Base-by-base conservation (phyloP, 2,888 invertebrate genomes). In the Vanessa cardui region DNA sequence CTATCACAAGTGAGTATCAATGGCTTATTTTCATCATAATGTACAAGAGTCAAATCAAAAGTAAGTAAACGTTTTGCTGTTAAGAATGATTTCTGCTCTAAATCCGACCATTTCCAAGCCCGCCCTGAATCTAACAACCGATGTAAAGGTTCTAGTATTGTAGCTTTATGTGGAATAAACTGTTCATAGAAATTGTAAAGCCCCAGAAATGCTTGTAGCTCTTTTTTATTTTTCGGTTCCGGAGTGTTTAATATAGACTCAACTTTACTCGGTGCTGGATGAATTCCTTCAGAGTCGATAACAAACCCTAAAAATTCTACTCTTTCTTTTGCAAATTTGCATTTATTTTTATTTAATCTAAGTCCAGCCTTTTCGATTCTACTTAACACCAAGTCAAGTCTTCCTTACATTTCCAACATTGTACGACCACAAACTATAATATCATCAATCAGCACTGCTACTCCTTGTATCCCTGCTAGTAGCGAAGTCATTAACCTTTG, bases 371-470 rank as follows among this genome's bases (percentile, higher is more conserved):
- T 52, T 52, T 73, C 20, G n/a, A 76, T 68, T 16, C 70, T 18
- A 6, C 7, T 12, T n/a, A 72, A 26, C 15, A 72, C 44, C n/a
- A n/a, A 15, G 6, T 68, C 68, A 5, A 73, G 54, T 9, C 68
- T 26, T n/a, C 54, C 4, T 12, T 49, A 45, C 70, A 72, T 73
- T 45, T 72, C 67, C 6, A 39, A 8, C 26, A 66, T 62, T 6
- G 68, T 72, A 8, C 46, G 26, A 3, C 76, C 76, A 18, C 68
- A 67, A 1, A 77, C 58, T 6, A 76, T 72, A 16, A 78, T 73
- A 56, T 79, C 77, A 31, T 76, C 77, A 16, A 77, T 71, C 8
- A 75, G 66, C 5, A 76, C 73, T 12, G 75, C 74, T 15, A 74
- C 66, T 47, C 75, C 71, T 44, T 62, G 39, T 15, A 76, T 71